phyloP scores from a whole-genome alignment of 2,888 invertebrate species.

The Halictus ligatus region DNA sequence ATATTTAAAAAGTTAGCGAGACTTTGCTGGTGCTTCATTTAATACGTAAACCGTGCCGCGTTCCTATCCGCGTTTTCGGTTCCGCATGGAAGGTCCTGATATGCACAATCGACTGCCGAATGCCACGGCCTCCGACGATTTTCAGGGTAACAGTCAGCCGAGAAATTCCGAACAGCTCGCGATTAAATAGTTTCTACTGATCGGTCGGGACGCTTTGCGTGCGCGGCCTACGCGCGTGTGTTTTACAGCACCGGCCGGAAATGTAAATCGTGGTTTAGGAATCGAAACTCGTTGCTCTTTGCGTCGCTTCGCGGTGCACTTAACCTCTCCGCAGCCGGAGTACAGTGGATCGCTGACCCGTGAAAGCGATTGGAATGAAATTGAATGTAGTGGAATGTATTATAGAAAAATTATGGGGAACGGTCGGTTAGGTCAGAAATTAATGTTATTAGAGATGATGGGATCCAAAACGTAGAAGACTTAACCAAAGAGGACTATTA shows the following conservation, averaged over 20 bases:
- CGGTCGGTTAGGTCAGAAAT: no score
- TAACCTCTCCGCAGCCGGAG: neutral
- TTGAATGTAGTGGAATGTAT: neutral
- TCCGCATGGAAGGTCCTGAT: slow-evolving; percentile 40
- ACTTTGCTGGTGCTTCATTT: slow-evolving; percentile 51
- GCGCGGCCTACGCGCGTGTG: neutral
- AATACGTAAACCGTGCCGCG: slow-evolving; percentile 48
- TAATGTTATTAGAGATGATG: no score
- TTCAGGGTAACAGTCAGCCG: slow-evolving; percentile 15
- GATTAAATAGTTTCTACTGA: slow-evolving; percentile 34
- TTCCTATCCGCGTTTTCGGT: slow-evolving; percentile 7
- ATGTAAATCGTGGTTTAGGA: neutral
- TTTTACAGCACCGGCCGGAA: neutral
- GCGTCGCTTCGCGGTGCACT: neutral
- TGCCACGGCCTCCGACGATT: slow-evolving; percentile 18
- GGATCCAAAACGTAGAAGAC: no score
- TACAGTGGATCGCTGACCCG: neutral
- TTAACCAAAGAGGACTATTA: no score
- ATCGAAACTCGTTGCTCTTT: neutral
- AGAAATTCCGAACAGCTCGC: slow-evolving; percentile 9
- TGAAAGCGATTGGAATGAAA: neutral
- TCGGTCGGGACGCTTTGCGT: neutral
- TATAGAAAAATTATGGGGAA: no score
- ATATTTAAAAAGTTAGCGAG: no score
- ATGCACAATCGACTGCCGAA: slow-evolving; percentile 36